phyloP scores from a whole-genome alignment of 2,113 vertebrate species.

The Taxidea taxus region DNA sequence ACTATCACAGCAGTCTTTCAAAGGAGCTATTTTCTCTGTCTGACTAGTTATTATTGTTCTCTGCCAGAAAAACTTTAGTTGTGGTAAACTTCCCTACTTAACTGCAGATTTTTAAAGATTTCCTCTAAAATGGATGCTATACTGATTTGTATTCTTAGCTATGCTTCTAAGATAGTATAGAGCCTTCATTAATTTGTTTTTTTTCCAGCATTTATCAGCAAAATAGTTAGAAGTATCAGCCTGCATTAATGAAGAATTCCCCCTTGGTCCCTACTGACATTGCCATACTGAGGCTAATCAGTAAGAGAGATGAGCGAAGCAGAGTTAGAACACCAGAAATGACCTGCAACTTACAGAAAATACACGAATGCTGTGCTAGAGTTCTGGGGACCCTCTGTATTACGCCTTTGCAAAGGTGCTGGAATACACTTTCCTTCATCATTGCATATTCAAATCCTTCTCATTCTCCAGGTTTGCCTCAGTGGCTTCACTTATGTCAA shows the following conservation, averaged over 20 bases:
- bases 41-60: not conserved
- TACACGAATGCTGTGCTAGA: not conserved
- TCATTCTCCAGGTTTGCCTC: not conserved
- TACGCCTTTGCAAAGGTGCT: not conserved
- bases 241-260: conserved; percentile 53
- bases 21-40: not conserved
- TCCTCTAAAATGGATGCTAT: not conserved
- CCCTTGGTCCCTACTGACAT: not conserved
- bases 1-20: not conserved
- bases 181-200: conserved; percentile 30
- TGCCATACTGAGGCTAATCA: not conserved
- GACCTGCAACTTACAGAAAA: not conserved
- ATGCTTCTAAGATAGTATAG: not conserved
- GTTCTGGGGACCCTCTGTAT: not conserved
- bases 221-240: conserved; percentile 33
- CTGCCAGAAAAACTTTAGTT: not conserved
- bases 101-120: conserved; percentile 13
- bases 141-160: conserved; percentile 11
- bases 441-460: not conserved
- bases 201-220: conserved; percentile 12
- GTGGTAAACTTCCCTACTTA: not conserved
- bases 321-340: not conserved
- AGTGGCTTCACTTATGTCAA: not conserved
- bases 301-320: not conserved
- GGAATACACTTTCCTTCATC: not conserved